Percentiles rank a stretch among this genome's conserved stretches.
phyloP scores from a whole-genome alignment of 2,797 vertebrate species.

The Neopelma chrysocephalum region DNA sequence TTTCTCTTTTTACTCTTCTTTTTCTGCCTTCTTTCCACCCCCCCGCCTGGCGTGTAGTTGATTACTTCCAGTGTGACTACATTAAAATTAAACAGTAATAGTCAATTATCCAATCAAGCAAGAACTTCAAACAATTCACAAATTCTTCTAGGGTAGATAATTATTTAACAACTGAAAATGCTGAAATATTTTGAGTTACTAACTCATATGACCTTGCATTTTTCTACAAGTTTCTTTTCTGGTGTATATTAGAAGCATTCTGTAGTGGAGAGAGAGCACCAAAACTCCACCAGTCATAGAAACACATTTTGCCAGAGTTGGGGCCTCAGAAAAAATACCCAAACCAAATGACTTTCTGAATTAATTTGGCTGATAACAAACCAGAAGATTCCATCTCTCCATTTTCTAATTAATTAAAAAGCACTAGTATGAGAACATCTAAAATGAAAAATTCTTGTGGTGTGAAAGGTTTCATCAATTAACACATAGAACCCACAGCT shows the following conservation, averaged over 20 bases:
- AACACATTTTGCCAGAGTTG: background rate
- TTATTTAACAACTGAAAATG: background rate
- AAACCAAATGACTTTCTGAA: background rate
- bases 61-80: background rate
- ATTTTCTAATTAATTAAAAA: slow-evolving; percentile 46
- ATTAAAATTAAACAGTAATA: slow-evolving; percentile 3
- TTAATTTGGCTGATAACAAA: slow-evolving; percentile 1
- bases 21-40: background rate
- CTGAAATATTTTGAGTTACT: background rate
- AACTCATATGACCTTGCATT: background rate
- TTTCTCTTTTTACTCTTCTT: background rate
- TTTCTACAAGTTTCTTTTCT: background rate
- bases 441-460: slow-evolving; percentile 34
- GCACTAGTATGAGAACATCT: background rate
- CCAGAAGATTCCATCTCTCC: background rate
- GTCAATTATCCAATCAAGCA: slow-evolving; percentile 12
- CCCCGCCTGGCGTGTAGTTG: background rate
- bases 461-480: slow-evolving; percentile 34
- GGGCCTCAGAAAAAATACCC: background rate
- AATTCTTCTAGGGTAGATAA: background rate
- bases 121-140: background rate
- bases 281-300: background rate
- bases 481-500: background rate
- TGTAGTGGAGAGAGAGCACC: background rate
- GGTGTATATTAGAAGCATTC: background rate